Conservation (phyloP, 1,140 invertebrate species). For the Brachionus paranguensis region DNA sequence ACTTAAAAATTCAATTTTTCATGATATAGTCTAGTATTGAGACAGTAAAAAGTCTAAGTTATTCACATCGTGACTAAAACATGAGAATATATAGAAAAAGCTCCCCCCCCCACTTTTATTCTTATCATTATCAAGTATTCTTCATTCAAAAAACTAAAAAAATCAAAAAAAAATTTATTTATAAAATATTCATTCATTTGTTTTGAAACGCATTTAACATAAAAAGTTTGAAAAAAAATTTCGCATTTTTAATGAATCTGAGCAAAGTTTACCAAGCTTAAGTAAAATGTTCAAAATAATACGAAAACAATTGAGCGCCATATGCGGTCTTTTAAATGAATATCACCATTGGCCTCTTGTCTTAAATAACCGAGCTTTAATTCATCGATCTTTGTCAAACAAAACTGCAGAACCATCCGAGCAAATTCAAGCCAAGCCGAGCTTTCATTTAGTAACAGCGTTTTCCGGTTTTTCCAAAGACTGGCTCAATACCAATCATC, state of each 20-base stretch:
- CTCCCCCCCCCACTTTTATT: background rate
- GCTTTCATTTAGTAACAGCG: background rate
- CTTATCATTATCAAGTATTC: background rate
- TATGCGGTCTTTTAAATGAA: background rate
- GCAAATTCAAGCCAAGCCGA: background rate
- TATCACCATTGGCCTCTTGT: background rate
- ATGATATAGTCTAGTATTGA: background rate
- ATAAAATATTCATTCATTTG: background rate
- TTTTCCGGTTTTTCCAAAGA: conserved; percentile 22
- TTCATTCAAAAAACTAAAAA: background rate
- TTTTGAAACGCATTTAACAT: background rate
- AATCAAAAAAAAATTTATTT: background rate
- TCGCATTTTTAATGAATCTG: conserved; percentile 16
- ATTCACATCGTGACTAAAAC: background rate
- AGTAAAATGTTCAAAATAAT: conserved; percentile 8
- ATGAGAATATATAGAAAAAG: background rate
- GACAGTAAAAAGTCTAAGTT: background rate
- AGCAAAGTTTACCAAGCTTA: background rate
- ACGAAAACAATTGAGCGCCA: background rate
- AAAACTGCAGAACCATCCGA: background rate
- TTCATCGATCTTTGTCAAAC: background rate
- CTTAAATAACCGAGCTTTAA: background rate
- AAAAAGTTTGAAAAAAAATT: background rate
- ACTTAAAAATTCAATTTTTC: too few relatives aligned
- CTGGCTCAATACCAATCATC: background rate